Conservation (phyloP, 64 coral and sea anemone species). For the Acropora yongei region DNA sequence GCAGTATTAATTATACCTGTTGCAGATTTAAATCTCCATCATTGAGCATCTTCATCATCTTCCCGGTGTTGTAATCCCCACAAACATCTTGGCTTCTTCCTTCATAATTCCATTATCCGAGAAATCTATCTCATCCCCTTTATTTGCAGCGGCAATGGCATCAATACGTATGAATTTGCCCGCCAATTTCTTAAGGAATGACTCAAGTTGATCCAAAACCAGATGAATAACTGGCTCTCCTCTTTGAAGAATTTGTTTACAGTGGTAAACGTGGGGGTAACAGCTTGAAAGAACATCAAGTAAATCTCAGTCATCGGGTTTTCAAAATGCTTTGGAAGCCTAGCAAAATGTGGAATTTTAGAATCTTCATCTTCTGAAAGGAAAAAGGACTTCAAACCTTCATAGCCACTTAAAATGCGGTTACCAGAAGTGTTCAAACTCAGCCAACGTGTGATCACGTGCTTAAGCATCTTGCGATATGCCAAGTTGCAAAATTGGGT, state of each 20-base stretch:
- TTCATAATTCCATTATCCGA: no score
- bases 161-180: no score
- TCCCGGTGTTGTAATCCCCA: no score
- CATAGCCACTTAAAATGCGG: constrained; percentile 38
- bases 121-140: no score
- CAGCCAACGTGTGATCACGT: constrained; percentile 55
- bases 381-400: constrained; percentile 42
- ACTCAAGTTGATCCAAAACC: no score
- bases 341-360: constrained; percentile 17
- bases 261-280: constrained; percentile 27
- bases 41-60: no score
- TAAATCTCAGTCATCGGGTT: constrained; percentile 64
- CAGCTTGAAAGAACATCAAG: constrained; percentile 48
- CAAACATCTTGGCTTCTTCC: no score
- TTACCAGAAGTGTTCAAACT: constrained; percentile 43
- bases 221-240: constrained; percentile 61
- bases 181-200: no score
- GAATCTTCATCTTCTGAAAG: constrained; percentile 24
- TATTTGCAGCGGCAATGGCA: no score
- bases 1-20: no score
- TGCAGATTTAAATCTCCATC: no score
- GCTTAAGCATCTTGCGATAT: constrained; percentile 22
- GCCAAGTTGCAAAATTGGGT: constrained; percentile 15
- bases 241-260: constrained; percentile 62
- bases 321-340: constrained; percentile 32